Conservation (phyloP, 1,140 invertebrate genomes). For the Cepaea nemoralis region DNA sequence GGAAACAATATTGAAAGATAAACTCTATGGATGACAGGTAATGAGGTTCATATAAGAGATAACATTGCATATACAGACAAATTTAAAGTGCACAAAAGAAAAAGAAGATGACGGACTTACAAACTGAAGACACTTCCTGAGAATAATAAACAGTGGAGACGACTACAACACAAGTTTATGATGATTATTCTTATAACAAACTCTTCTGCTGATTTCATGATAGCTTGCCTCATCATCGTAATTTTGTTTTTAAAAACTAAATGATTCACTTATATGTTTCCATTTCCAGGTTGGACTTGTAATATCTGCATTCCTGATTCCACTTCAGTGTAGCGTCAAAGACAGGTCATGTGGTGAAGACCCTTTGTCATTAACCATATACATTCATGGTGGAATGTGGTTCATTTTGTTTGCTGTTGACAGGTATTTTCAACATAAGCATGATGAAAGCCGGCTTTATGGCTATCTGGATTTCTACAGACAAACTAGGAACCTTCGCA, state of each 20-base stretch:
- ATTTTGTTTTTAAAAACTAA: background rate
- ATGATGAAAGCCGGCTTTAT: slow-evolving; percentile 53
- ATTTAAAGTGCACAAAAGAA: too few relatives aligned
- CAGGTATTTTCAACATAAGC: slow-evolving; percentile 51
- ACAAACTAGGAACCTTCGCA: slow-evolving; percentile 55
- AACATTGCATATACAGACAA: too few relatives aligned
- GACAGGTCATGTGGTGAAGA: slow-evolving; percentile 28
- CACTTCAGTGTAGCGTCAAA: slow-evolving; percentile 38
- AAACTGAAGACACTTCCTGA: too few relatives aligned
- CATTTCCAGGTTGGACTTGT: slow-evolving; percentile 15
- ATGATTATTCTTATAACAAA: too few relatives aligned
- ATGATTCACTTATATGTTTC: background rate
- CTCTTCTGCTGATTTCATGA: too few relatives aligned
- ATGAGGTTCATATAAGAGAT: too few relatives aligned
- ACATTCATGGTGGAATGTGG: slow-evolving; percentile 60
- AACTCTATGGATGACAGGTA: too few relatives aligned
- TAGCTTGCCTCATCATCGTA: too few relatives aligned
- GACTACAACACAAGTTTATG: too few relatives aligned
- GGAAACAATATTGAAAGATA: too few relatives aligned
- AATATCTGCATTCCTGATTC: slow-evolving; percentile 46
- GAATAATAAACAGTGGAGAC: too few relatives aligned
- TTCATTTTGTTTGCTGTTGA: slow-evolving; percentile 56
- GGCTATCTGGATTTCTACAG: slow-evolving; percentile 66
- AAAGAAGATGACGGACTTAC: too few relatives aligned
- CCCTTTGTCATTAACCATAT: slow-evolving; percentile 49